Evolutionary conservation across 92 coral and sea anemone genomes (phyloP), one percentile per base, ranked within the genome.

Genomic region (Epizoanthus scotinus): DNA sequence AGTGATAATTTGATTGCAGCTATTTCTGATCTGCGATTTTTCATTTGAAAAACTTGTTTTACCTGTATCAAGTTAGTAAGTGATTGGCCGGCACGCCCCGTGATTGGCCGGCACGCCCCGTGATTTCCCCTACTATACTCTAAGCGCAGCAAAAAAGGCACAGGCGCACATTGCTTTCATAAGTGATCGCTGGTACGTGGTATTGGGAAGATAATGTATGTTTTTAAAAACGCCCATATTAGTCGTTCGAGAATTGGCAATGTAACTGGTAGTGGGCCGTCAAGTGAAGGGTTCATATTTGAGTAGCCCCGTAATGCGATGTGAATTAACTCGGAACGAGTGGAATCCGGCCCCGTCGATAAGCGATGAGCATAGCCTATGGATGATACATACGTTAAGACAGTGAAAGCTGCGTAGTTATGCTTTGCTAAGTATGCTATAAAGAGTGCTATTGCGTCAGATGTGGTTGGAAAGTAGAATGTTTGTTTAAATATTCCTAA

Each of bases 121-220:
- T 81, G 15, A 86, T 73, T 55, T 86, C 89, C n/a, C 89, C 83
- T 0, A 81, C n/a, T n/a, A n/a, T n/a, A n/a, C 65, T 71, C 89
- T 38, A 27, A 86, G 67, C n/a, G 78, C 82, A 3, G 42, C 86
- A 44, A 55, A 86, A 36, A 77, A 84, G 3, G 87, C 84, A 17
- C 57, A 20, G 26, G 78, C 53, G 34, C 83, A 65, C 79, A 86
- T 73, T 7, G 86, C 90, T n/a, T 78, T 63, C 67, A 75, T 25
- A 28, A 86, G 28, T 19, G 21, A 13, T 19, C 40, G 40, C 44
- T 40, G 62, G 22, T n/a, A n/a, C n/a, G n/a, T n/a, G n/a, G n/a
- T 74, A 82, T 4, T 28, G 54, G 5, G 77, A 55, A 13, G 67
- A 38, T 6, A 27, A 0, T 0, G 78, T 82, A 14, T 55, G 50